Conservation (phyloP, 2,113 vertebrate genomes). For the Carollia perspicillata region DNA sequence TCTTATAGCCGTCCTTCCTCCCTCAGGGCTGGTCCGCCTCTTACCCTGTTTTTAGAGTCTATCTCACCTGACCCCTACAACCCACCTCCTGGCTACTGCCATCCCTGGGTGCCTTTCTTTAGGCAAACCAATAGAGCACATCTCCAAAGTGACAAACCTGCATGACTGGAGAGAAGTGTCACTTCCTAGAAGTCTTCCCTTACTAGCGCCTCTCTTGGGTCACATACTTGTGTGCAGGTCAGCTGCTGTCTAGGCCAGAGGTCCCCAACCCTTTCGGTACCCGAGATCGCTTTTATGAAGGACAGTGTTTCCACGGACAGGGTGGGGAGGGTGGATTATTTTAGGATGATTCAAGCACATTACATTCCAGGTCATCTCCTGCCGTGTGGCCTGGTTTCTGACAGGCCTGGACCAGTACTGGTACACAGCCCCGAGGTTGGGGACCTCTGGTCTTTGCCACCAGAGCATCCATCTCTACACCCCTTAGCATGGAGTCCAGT, state of each 20-base stretch:
- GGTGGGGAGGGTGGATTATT: no score
- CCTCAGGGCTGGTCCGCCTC: neutral
- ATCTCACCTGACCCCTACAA: neutral
- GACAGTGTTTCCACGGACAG: no score
- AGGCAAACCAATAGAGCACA: neutral
- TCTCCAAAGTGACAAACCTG: neutral
- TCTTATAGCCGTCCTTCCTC: neutral
- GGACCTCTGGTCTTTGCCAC: no score
- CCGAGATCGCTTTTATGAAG: no score
- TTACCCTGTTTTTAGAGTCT: neutral
- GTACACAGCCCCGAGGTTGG: no score
- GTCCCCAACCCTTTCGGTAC: no score
- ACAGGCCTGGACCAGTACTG: no score
- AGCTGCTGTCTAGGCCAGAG: neutral
- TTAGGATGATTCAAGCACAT: no score
- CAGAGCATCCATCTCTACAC: no score
- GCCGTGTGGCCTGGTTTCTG: no score
- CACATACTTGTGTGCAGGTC: neutral
- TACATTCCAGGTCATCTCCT: no score
- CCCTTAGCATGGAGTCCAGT: neutral
- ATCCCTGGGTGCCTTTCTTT: neutral
- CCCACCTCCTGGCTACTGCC: neutral
- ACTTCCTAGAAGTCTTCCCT: neutral
- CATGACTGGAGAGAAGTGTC: no score
- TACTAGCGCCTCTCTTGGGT: fast-evolving